phyloP scores from a whole-genome alignment of 2,888 invertebrate genomes.

The Mycalesis mineus region DNA sequence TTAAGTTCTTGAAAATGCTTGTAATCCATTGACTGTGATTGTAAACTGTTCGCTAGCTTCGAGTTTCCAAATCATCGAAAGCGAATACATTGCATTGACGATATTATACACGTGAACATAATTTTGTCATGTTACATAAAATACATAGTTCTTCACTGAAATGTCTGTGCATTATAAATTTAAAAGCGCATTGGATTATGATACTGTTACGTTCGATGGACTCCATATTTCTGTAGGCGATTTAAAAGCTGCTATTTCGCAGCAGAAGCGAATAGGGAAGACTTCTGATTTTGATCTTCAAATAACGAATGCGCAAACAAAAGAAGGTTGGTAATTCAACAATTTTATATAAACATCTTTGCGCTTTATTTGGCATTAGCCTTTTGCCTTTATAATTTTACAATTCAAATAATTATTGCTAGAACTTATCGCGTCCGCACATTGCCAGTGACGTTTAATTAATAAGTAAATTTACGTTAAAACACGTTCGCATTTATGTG shows the following conservation, averaged over 20 bases:
- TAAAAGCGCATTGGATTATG: conserved; percentile 96
- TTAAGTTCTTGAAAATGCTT: background rate
- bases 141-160: conserved; percentile 42
- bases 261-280: conserved; percentile 96
- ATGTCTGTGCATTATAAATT: conserved; percentile 99
- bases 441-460: too few relatives aligned
- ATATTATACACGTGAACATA: conserved; percentile 28
- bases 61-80: background rate
- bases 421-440: too few relatives aligned
- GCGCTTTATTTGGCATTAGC: background rate
- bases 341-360: background rate
- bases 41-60: background rate
- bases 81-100: background rate
- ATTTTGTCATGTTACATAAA: conserved; percentile 47
- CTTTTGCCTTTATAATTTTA: too few relatives aligned
- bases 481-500: too few relatives aligned
- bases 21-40: background rate
- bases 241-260: conserved; percentile 95
- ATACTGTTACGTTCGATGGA: conserved; percentile 98
- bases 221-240: conserved; percentile 97
- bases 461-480: too few relatives aligned
- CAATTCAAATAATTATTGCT: too few relatives aligned
- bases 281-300: conserved; percentile 96
- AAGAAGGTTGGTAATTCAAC: conserved; percentile 85
- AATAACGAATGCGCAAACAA: conserved; percentile 97